Evolutionary conservation across 1,140 invertebrate genomes (phyloP).

Genomic region (Zaprionus gabonicus): DNA sequence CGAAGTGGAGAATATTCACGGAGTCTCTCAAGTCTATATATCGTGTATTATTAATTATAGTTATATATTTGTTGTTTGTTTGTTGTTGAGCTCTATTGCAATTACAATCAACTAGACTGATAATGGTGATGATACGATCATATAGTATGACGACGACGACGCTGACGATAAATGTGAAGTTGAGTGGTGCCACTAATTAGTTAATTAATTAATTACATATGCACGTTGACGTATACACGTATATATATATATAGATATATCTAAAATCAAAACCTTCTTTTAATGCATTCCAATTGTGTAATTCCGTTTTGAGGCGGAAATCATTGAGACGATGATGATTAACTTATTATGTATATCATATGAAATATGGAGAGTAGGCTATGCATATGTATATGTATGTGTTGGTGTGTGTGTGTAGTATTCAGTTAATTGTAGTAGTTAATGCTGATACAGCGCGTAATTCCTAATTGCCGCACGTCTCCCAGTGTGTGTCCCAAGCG

Average conservation of each 20-base stretch:
- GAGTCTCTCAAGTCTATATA: slow-evolving; percentile 24
- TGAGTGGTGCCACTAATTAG: background rate
- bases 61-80: slow-evolving; percentile 12
- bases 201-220: slow-evolving; percentile 18
- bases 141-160: background rate
- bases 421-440: slow-evolving; percentile 53
- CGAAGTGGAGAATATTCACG: slow-evolving; percentile 10
- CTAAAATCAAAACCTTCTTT: background rate
- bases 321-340: slow-evolving; percentile 7
- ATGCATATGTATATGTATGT: slow-evolving; percentile 25
- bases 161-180: slow-evolving; percentile 1
- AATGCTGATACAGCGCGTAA: slow-evolving; percentile 57
- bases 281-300: slow-evolving; percentile 31
- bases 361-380: slow-evolving; percentile 6
- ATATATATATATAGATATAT: background rate
- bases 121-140: slow-evolving; percentile 3
- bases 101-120: slow-evolving; percentile 26
- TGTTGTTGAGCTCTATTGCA: slow-evolving; percentile 30
- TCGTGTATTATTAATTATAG: slow-evolving; percentile 19
- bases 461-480: slow-evolving; percentile 45
- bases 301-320: slow-evolving; percentile 1
- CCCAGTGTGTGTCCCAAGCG: slow-evolving; percentile 58
- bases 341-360: slow-evolving; percentile 11
- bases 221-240: slow-evolving; percentile 12
- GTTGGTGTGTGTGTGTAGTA: slow-evolving; percentile 13